Base-by-base conservation (phyloP, 2,797 vertebrate species). In the Sebastes cheni region DNA sequence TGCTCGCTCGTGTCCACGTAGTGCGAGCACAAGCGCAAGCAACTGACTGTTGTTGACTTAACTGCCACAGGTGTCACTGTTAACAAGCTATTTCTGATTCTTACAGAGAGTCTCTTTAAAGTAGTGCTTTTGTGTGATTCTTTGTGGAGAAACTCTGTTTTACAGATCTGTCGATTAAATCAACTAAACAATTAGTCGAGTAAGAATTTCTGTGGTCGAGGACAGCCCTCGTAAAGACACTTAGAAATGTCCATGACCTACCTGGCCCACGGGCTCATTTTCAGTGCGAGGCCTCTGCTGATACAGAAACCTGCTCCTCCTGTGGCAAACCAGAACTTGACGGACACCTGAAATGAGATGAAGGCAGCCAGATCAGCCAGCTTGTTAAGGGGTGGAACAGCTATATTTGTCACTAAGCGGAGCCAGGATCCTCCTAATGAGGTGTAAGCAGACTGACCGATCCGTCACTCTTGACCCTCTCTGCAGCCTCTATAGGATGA, bases 251-350 rank as follows among this genome's bases (percentile, higher is more conserved):
- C 36, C 36, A 5, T 12, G 13, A 67, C 89, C 23, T 90, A 98
- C 98, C 98, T 98, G 79, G 98, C 98, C 98, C 98, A 99, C 0
- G 98, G 98, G 84, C 98, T 99, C 98, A 99, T 99, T 89, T 99
- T 99, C 82, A 99, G 95, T 8, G 98, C 98, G 50, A 99, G 96
- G 50, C 98, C 98, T 89, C 98, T 95, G 92, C 98, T 99, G 88
- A 99, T 97, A 80, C 98, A 99, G 94, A 99, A 99, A 1, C 98
- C 98, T 5, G 98, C 98, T 78, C 98, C 98, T 5, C 98, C 98
- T 0, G 98, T 99, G 27, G 98, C 98, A 52, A 99, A 99, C 98
- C 98, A 99, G 94, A 99, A 99, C 92, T 97, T 98, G 82, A 97
- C 96, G 0, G 97, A 97, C 58, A 96, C 93, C 95, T 97, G 87